phyloP scores from a whole-genome alignment of 1,140 invertebrate species.

The Cecropterus lyciades region DNA sequence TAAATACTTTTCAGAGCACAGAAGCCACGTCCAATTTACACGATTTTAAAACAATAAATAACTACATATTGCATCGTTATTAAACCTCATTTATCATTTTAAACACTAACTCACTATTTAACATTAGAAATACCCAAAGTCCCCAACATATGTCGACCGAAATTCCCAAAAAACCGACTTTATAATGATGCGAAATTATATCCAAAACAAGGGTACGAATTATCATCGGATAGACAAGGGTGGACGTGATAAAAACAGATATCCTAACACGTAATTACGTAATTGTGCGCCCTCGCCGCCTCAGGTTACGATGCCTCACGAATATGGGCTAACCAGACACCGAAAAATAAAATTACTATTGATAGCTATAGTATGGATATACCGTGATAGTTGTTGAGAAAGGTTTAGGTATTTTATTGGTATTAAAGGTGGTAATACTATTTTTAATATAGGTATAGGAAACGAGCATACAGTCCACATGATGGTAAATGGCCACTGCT shows the following conservation, averaged over 20 bases:
- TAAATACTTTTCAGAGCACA: no score
- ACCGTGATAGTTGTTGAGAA: slow-evolving; percentile 2
- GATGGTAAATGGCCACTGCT: no score
- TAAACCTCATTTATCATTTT: no score
- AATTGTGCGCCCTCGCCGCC: slow-evolving; percentile 74
- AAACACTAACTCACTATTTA: not conserved
- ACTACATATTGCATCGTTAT: no score
- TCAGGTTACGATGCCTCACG: slow-evolving; percentile 75
- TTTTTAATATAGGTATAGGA: no score
- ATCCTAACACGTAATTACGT: slow-evolving; percentile 82
- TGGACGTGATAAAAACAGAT: slow-evolving; percentile 83
- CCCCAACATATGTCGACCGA: slow-evolving; percentile 12
- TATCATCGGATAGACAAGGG: slow-evolving; percentile 79
- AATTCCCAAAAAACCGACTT: slow-evolving; percentile 40
- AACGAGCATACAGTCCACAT: no score
- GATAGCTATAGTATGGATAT: slow-evolving; percentile 49
- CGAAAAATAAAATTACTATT: slow-evolving; percentile 66
- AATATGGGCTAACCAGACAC: slow-evolving; percentile 73
- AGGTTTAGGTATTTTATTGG: not conserved
- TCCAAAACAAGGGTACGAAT: slow-evolving; percentile 76
- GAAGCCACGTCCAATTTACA: no score
- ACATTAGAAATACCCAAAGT: slow-evolving; percentile 10
- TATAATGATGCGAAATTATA: slow-evolving; percentile 66
- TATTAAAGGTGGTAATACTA: not conserved
- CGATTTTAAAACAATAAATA: no score